Base-by-base conservation (phyloP, 2,797 vertebrate species). In the Mareca strepera region DNA sequence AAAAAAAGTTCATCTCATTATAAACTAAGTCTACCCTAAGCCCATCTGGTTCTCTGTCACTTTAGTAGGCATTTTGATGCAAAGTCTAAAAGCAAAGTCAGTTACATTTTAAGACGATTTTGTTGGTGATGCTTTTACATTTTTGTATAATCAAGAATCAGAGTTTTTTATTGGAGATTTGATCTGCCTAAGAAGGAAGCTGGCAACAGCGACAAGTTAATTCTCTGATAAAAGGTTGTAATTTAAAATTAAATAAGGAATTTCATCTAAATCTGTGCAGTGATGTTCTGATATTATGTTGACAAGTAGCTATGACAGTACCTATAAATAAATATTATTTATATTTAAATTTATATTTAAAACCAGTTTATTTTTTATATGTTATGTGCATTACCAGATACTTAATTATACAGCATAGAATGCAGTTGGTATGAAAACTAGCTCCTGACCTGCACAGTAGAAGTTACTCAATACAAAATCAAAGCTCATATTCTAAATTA, bases 51-150 rank as follows among this genome's bases (percentile, higher is more conserved):
- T 67, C 62, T 88, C 79, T 72, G 75, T 90, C 69, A 88, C 64
- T 83, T 73, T 35, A 35, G 46, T 39, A 80, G 70, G 28, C 93
- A 53, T 31, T 94, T 72, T 93, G 70, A 20, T 79, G 58, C 56
- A 79, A 66, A 66, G 26, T 82, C 58, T 88, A 73, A 95, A 83
- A 37, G 33, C 63, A 95, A 83, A 37, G 37, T 68, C 48, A 31
- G 43, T 82, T 55, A 66, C 33, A 80, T 79, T 80, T 66, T 62
- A 70, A 70, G 31, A 43, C 70, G 17, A 33, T 72, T 50, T 68
- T 12, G 9, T 33, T 60, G 72, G 41, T 74, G 67, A 23, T 28
- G 66, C 55, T 82, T 90, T 74, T 73, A 63, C 9, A 2, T 50
- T 23, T 31, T 31, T 39, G 26, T 20, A 10, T 20, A 50, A 58